Base-by-base conservation (phyloP, 2,113 vertebrate genomes). In the Notarius lentiginosus region DNA sequence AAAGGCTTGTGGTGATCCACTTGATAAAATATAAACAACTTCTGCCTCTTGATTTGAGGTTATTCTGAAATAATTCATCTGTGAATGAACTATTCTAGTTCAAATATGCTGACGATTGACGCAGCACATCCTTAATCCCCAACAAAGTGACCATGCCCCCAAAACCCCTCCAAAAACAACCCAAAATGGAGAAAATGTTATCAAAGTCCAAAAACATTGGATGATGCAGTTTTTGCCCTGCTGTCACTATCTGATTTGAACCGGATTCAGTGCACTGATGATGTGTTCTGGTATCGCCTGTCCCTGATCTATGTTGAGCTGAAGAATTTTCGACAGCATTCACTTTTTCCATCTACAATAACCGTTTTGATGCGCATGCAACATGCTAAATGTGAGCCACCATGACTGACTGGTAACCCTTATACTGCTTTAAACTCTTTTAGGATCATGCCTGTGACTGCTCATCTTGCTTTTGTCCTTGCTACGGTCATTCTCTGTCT, bases 391-490 rank as follows among this genome's bases (percentile, higher is more conserved):
- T 47, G 24, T 81, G 20, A 47, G 53, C 66, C 56, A 24, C 34
- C 2, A 34, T 77, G 53, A 51, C 55, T 70, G 9, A 7, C 27
- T 18, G 10, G 34, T 79, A 27, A 47, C 4, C 14, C 3, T 63
- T 27, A 34, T 53, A 72, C 2, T 11, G 24, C 53, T 49, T 65
- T 49, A 34, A 20, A 4, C 7, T 9, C 75, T 22, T 47, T n/a
- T 51, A 1, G 0, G 41, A 55, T 49, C 63, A 49, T 82, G 53
- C 82, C 11, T 30, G 47, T 88, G 79, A n/a, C 30, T 51, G 34
- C 79, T 83, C 22, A 77, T 82, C n/a, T 83, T 73, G 49, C 82
- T 79, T 68, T 51, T 82, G 60, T 73, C 41, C 12, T 49, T 86
- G 61, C 85, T 51, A 14, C 82, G 12, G 56, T 85, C 82, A 66